phyloP scores from a whole-genome alignment of 2,888 invertebrate species.

The Alsophila aescularia region DNA sequence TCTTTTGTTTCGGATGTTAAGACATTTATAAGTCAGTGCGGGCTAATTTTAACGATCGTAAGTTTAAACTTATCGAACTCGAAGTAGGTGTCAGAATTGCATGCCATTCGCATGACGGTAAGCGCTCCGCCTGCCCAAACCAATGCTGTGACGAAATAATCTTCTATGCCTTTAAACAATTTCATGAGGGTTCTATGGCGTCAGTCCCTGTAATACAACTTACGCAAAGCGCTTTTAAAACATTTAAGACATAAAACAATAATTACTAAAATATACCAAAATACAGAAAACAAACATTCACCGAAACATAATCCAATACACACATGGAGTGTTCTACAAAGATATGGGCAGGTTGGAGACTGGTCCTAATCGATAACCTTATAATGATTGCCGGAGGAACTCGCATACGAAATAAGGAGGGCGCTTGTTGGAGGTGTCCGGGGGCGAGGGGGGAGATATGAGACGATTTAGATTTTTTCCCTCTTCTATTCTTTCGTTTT shows the following conservation, averaged over 20 bases:
- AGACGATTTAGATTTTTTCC: constrained; percentile 85
- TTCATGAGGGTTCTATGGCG: no score
- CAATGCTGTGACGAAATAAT: no score
- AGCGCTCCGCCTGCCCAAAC: no score
- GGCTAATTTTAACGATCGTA: no score
- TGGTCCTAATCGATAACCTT: constrained; percentile 84
- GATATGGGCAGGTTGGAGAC: constrained; percentile 82
- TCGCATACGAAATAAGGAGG: constrained; percentile 86
- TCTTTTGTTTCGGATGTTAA: constrained; percentile 14
- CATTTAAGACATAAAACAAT: not conserved
- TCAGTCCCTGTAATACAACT: no score
- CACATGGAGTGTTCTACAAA: constrained; percentile 69
- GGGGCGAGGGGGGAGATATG: constrained; percentile 77
- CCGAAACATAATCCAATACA: constrained; percentile 65
- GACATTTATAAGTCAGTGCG: not conserved
- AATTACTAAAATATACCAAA: not conserved
- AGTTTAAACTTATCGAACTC: no score
- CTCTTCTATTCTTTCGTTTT: constrained; percentile 83
- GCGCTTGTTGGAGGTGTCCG: constrained; percentile 81
- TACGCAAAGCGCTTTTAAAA: no score
- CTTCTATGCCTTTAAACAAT: no score
- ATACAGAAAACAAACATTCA: constrained; percentile 36
- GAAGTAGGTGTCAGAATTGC: no score
- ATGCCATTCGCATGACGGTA: no score
- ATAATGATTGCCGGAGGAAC: constrained; percentile 85